Conservation (phyloP, 2,888 invertebrate species). For the Cenopis cana region DNA sequence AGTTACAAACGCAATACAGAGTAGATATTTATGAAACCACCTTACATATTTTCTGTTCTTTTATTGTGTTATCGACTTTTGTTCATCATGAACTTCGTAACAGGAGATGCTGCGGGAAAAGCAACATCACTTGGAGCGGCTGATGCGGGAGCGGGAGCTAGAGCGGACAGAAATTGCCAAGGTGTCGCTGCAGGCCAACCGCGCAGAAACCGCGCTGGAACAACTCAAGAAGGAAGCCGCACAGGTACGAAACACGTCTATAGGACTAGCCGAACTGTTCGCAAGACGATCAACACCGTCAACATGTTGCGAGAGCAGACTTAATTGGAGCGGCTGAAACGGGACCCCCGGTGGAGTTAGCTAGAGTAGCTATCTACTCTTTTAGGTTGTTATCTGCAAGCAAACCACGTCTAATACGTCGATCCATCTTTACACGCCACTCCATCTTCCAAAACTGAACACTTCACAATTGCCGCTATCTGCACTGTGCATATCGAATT, state of each 20-base stretch:
- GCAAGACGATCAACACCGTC: too few species aligned
- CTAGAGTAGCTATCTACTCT: too few species aligned
- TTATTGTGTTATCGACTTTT: neutral
- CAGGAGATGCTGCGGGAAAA: constrained; percentile 82
- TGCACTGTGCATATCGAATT: too few species aligned
- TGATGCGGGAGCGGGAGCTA: constrained; percentile 87
- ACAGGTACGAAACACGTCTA: constrained; percentile 73
- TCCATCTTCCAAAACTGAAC: too few species aligned
- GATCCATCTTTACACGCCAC: too few species aligned
- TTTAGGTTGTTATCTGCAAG: too few species aligned
- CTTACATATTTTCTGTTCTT: neutral
- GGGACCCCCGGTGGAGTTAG: too few species aligned
- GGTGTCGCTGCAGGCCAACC: constrained; percentile 92
- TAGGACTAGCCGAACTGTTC: neutral
- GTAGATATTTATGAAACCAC: neutral
- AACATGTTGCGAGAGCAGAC: too few species aligned
- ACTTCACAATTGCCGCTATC: too few species aligned
- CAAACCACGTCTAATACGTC: too few species aligned
- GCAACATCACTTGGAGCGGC: neutral
- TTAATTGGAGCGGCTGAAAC: too few species aligned
- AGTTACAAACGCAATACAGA: too few species aligned
- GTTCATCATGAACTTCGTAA: constrained; percentile 29
- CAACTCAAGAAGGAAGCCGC: constrained; percentile 87
- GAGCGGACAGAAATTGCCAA: constrained; percentile 95
- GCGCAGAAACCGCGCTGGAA: constrained; percentile 88